Evolutionary conservation across 2,888 invertebrate species (phyloP).

Genomic region (Epinotia ramella): DNA sequence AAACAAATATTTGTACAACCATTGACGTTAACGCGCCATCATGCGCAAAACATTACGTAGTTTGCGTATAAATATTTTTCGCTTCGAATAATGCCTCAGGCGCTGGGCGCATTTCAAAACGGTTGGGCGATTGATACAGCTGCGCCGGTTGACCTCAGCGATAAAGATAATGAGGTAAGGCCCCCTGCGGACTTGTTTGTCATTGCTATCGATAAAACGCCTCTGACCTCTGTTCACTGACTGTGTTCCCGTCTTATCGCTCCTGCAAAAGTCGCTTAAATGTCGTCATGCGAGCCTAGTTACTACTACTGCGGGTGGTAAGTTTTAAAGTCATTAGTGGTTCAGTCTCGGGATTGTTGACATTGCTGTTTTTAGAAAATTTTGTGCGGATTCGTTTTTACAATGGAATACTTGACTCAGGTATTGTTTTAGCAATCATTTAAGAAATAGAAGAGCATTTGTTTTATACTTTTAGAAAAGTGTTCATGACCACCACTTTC

Average conservation of each 20-base stretch:
- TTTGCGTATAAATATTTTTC: conserved; percentile 47
- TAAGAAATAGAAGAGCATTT: too few species aligned
- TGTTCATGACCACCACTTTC: neutral
- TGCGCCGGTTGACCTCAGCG: conserved; percentile 75
- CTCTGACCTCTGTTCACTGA: conserved; percentile 61
- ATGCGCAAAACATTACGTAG: conserved; percentile 48
- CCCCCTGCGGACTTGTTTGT: conserved; percentile 81
- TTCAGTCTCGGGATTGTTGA: conserved; percentile 15
- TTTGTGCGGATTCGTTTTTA: conserved; percentile 23
- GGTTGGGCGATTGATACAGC: conserved; percentile 81
- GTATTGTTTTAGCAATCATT: conserved; percentile 41
- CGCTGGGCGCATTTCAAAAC: conserved; percentile 66
- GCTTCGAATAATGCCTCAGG: conserved; percentile 65
- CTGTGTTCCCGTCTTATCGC: conserved; percentile 49
- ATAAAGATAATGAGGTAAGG: conserved; percentile 78
- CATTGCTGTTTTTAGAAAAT: conserved; percentile 17
- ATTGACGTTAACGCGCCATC: conserved; percentile 28
- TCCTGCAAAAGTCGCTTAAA: conserved; percentile 55
- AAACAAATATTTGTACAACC: conserved; percentile 35
- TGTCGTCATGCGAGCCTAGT: conserved; percentile 57
- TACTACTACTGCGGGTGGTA: conserved; percentile 9
- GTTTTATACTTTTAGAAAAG: neutral
- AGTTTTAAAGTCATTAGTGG: conserved; percentile 26
- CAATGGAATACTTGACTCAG: conserved; percentile 51
- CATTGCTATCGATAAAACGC: conserved; percentile 65